Conservation (phyloP, 1,140 invertebrate genomes). For the Aradophagus sp. region DNA sequence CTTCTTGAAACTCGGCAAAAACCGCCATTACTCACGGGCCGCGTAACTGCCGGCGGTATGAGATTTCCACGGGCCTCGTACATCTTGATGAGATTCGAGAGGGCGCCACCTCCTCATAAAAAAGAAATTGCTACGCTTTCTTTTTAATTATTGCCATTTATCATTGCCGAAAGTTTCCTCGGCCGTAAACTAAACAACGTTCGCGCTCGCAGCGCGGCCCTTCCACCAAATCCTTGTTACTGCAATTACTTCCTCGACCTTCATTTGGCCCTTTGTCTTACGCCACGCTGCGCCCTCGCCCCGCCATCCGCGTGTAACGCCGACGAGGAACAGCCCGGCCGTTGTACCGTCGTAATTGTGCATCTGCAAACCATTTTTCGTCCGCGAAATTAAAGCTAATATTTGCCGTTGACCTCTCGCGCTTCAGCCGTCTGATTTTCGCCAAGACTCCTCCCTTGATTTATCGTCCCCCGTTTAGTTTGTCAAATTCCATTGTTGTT, state of each 20-base stretch:
- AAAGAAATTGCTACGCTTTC: conserved; percentile 23
- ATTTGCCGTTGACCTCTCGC: conserved; percentile 37
- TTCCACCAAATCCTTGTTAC: conserved; percentile 19
- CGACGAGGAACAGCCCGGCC: no score
- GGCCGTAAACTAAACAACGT: conserved; percentile 30
- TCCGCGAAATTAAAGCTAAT: conserved; percentile 39
- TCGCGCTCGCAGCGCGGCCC: no score
- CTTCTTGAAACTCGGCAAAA: conserved; percentile 71
- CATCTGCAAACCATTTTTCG: conserved; percentile 23
- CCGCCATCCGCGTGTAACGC: neutral
- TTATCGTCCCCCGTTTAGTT: no score
- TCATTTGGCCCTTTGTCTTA: conserved; percentile 25
- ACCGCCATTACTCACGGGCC: conserved; percentile 66
- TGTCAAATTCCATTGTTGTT: no score
- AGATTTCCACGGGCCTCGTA: conserved; percentile 46
- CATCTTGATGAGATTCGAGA: conserved; percentile 57
- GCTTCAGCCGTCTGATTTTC: conserved; percentile 28
- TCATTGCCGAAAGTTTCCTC: conserved; percentile 31
- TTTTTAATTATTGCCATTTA: conserved; percentile 50
- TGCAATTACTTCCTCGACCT: conserved; percentile 35
- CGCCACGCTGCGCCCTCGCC: neutral
- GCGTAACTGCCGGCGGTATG: conserved; percentile 41
- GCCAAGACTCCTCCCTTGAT: no score
- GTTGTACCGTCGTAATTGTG: conserved; percentile 31
- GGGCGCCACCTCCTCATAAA: conserved; percentile 17